These are phyloP conservation scores for Onychostoma macrolepis DNA, from an alignment of 2,113 vertebrate genomes.

Conservation along the genomic window DNA sequence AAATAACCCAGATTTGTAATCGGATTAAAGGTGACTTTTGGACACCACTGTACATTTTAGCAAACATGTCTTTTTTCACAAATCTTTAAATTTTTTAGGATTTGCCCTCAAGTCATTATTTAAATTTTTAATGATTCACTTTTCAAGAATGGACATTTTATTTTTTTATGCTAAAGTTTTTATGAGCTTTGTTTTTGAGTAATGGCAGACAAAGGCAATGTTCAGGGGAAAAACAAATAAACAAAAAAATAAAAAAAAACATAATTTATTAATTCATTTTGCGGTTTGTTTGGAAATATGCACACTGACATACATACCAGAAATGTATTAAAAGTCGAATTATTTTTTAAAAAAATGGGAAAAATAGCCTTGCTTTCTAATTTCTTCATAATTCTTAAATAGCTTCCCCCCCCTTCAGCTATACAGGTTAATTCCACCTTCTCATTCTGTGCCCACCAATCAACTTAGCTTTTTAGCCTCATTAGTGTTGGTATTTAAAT, in stretches of 20 bases:
- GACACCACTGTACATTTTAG: not conserved
- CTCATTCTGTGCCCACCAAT: constrained; percentile 5
- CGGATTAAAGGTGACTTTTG: not conserved
- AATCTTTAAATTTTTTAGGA: not conserved
- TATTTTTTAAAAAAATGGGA: no score
- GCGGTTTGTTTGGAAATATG: not conserved
- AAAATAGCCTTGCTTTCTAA: not conserved
- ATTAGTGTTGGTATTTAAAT: constrained; percentile 39
- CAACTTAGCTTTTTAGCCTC: constrained; percentile 16
- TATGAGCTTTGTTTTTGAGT: not conserved
- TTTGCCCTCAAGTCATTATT: not conserved
- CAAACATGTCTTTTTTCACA: not conserved
- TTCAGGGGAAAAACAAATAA: not conserved
- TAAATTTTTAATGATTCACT: not conserved
- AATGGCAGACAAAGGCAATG: not conserved
- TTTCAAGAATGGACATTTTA: not conserved
- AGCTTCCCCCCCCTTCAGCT: not conserved
- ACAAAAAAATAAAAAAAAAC: no score
- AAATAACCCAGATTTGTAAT: not conserved
- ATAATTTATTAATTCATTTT: not conserved
- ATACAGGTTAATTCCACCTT: not conserved
- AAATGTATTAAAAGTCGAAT: no score
- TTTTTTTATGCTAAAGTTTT: not conserved
- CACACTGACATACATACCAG: no score
- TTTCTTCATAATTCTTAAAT: not conserved